Base-by-base conservation (phyloP, 2,888 invertebrate genomes). In the Polydrusus cervinus region DNA sequence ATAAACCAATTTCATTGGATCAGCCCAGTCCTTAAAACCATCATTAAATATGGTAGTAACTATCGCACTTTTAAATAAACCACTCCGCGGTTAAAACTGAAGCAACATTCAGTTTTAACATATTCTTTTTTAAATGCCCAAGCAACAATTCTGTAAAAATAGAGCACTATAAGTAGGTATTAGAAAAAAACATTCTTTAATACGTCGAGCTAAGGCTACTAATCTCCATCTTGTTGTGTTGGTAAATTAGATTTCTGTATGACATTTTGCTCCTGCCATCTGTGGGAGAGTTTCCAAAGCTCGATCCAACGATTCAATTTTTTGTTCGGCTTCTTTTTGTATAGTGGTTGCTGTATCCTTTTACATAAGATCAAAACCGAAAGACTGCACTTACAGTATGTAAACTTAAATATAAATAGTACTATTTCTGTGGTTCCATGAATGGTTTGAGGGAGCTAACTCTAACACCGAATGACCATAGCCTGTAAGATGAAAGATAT, bases 211-310 rank as follows among this genome's bases (percentile, higher is more conserved):
- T 64, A 47, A 14, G n/a, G 47, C 18, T 51, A 43, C 68, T 30
- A 61, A 47, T 70, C 77, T 64, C 75, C 77, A 77, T 77, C 72
- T 77, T 77, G 77, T 69, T 77, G 75, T 72, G 76, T 57, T 40
- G 72, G 47, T 64, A 71, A 68, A 75, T 49, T 45, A 71, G 75
- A 64, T 53, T 62, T 53, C 75, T n/a, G 18, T 43, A 57, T 49
- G 30, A 62, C 20, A 30, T 57, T 25, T 51, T 8, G 40, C 10
- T 9, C 18, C 51, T 51, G 70, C 20, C 70, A 75, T 75, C 71
- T 71, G 30, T 71, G 0, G 25, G 43, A 43, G n/a, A 43, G 25
- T 3, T 25, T 1, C 25, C 25, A 25, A 1, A 25, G 5, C 25
- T 1, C 25, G 25, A 25, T 3, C 25, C 3, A 25, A 25, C 25